A percentile compares a stretch with the other conserved stretches of the same genome.
phyloP scores from a whole-genome alignment of 2,113 vertebrate species.

The Corythornis madagascariensis region DNA sequence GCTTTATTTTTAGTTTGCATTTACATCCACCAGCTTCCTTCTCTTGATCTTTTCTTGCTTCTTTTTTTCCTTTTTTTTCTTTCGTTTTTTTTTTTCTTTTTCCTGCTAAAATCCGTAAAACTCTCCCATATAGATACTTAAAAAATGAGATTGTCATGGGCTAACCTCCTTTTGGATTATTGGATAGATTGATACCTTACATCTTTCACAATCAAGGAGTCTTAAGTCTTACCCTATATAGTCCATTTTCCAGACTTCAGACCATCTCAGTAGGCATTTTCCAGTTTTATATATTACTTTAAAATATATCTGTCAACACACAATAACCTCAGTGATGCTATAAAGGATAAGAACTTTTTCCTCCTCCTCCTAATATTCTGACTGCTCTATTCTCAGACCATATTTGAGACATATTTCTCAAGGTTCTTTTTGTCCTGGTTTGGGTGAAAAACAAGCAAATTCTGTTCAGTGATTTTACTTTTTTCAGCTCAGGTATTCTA shows the following conservation, averaged over 20 bases:
- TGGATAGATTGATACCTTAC: conserved; percentile 11
- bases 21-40: background rate
- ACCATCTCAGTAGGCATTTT: background rate
- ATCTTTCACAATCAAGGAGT: background rate
- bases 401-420: background rate
- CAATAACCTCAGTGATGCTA: background rate
- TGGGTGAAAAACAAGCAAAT: too few relatives aligned
- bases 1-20: background rate
- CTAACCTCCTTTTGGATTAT: conserved; percentile 8
- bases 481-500: too few relatives aligned
- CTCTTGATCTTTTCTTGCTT: background rate
- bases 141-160: background rate
- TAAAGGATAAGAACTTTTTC: background rate
- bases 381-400: background rate
- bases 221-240: background rate
- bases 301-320: background rate
- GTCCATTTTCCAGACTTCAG: conserved; percentile 14
- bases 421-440: background rate
- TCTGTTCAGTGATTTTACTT: too few relatives aligned
- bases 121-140: background rate
- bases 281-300: conserved; percentile 10
- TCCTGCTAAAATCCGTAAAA: conserved; percentile 5
- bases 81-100: background rate
- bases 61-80: background rate
- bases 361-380: background rate